A percentile compares a stretch with the other conserved stretches of the same genome.
These are phyloP conservation scores for Cotesia chilonis DNA, from an alignment of 1,140 invertebrate genomes.

Conservation along the genomic window DNA sequence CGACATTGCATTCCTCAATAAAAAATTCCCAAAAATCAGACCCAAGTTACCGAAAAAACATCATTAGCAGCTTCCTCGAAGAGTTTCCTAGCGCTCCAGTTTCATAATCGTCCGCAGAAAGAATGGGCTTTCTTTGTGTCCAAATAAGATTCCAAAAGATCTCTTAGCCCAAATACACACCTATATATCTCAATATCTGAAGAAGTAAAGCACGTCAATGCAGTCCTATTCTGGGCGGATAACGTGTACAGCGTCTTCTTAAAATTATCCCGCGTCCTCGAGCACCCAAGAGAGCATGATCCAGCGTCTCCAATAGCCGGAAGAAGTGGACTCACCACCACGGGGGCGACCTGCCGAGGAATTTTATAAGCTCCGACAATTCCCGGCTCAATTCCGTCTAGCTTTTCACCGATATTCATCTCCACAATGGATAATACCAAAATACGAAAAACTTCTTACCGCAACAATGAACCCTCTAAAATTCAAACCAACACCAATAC, in stretches of 20 bases:
- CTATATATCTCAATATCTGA: too few species aligned
- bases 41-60: too few species aligned
- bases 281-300: slow-evolving; percentile 55
- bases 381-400: slow-evolving; percentile 11
- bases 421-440: slow-evolving; percentile 33
- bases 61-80: too few species aligned
- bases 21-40: too few species aligned
- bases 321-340: slow-evolving; percentile 37
- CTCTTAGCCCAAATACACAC: not conserved
- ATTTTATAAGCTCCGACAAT: not conserved
- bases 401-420: not conserved
- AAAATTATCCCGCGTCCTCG: slow-evolving; percentile 44
- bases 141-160: not conserved
- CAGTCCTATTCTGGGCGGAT: not conserved
- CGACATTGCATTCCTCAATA: too few species aligned
- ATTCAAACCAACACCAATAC: slow-evolving; percentile 47
- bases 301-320: slow-evolving; percentile 33
- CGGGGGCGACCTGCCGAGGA: not conserved
- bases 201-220: not conserved
- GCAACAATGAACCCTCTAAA: slow-evolving; percentile 56
- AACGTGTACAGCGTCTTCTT: not conserved
- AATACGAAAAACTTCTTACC: slow-evolving; percentile 61
- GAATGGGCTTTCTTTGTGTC: not conserved
- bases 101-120: too few species aligned
- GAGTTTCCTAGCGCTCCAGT: too few species aligned